These are phyloP conservation scores for Lepilemur septentrionalis DNA, from an alignment of 2,797 vertebrate genomes.

Conservation along the genomic window DNA sequence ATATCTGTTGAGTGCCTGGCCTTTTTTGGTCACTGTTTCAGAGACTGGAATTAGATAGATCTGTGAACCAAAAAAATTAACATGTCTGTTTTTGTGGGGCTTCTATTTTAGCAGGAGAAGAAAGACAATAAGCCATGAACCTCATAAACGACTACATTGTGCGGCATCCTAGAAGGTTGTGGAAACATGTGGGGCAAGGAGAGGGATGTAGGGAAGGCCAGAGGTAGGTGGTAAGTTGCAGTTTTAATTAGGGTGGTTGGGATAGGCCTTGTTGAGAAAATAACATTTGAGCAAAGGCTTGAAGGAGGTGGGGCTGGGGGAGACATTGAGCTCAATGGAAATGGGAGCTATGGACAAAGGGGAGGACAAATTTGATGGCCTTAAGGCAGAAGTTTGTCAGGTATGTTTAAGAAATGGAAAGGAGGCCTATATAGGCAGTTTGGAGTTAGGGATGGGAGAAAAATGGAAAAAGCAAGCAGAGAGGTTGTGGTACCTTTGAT, in stretches of 20 bases:
- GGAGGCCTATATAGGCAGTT: neutral
- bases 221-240: neutral
- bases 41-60: neutral
- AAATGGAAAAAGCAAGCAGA: neutral
- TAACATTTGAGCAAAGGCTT: neutral
- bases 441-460: neutral
- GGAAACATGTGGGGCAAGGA: neutral
- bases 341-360: neutral
- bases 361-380: neutral
- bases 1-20: neutral
- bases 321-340: neutral
- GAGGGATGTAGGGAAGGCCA: neutral
- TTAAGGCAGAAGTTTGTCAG: neutral
- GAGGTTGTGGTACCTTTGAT: neutral
- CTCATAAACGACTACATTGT: neutral
- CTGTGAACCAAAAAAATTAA: neutral
- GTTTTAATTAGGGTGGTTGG: too few relatives aligned
- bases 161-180: neutral
- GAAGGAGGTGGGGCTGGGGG: neutral
- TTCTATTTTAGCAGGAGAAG: neutral
- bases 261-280: neutral
- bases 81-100: neutral
- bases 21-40: neutral
- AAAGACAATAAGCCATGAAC: neutral
- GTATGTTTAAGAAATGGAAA: neutral